Conservation (phyloP, 2,888 invertebrate genomes). For the Tillus elongatus region DNA sequence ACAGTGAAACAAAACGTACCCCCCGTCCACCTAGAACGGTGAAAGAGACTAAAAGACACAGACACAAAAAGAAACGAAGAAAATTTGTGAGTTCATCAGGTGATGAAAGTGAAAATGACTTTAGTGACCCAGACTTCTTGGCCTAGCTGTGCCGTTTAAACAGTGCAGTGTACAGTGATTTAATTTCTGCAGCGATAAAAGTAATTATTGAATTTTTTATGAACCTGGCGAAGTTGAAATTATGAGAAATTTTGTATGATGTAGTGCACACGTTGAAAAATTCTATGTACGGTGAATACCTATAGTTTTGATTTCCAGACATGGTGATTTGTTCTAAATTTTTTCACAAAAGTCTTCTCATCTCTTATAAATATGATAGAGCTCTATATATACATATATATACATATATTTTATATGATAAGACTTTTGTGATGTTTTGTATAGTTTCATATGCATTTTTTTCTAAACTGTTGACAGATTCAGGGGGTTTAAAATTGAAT, state of each 20-base stretch:
- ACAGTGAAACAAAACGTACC: conserved; percentile 38
- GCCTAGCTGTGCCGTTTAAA: conserved; percentile 33
- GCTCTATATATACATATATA: no score
- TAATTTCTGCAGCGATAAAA: conserved; percentile 27
- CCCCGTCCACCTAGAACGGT: conserved; percentile 37
- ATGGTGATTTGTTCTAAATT: no score
- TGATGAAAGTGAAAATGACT: conserved; percentile 57
- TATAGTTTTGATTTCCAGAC: no score
- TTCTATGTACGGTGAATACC: no score
- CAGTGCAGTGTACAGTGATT: conserved; percentile 35
- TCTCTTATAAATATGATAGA: no score
- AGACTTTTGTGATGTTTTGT: no score
- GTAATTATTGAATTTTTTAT: conserved; percentile 7
- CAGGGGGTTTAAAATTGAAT: no score
- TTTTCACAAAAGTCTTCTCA: no score
- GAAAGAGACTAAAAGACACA: conserved; percentile 43
- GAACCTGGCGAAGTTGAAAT: conserved; percentile 6
- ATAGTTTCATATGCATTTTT: no score
- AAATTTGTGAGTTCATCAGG: conserved; percentile 47
- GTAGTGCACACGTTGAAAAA: conserved; percentile 16
- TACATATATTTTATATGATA: no score
- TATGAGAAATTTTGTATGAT: conserved; percentile 21
- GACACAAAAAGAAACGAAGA: conserved; percentile 49
- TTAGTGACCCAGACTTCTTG: conserved; percentile 50
- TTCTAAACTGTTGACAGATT: no score